Evolutionary conservation across 2,888 invertebrate species (phyloP).

Genomic region (Alitta virens): DNA sequence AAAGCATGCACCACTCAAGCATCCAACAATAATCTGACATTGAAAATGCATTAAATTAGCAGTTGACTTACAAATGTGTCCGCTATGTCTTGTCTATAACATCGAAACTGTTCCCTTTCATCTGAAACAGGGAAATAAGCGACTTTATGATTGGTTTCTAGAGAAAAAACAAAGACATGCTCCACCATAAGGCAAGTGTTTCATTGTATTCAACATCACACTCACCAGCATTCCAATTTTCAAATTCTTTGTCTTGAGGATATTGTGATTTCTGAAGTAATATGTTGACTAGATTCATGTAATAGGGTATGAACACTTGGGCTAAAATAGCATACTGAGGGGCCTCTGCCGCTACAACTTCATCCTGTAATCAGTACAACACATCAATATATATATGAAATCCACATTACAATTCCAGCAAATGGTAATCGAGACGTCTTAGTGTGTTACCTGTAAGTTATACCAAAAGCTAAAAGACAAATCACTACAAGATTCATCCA

Average conservation of each 20-base stretch:
- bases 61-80: conserved; percentile 66
- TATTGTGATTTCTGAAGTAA: conserved; percentile 78
- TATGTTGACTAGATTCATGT: conserved; percentile 73
- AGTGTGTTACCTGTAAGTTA: conserved; percentile 70
- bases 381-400: too few species aligned
- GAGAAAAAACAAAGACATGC: too few species aligned
- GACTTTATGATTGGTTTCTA: too few species aligned
- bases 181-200: too few species aligned
- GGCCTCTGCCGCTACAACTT: conserved; percentile 23
- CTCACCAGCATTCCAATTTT: conserved; percentile 53
- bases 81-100: conserved; percentile 79
- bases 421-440: too few species aligned
- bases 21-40: too few species aligned
- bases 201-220: too few species aligned
- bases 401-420: too few species aligned
- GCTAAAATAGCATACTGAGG: conserved; percentile 47
- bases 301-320: conserved; percentile 72
- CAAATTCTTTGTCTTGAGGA: conserved; percentile 65
- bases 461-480: conserved; percentile 90
- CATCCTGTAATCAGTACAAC: conserved; percentile 29
- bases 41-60: too few species aligned
- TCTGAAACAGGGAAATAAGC: too few species aligned
- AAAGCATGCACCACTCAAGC: too few species aligned
- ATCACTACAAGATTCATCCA: conserved; percentile 83
- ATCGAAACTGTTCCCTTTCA: conserved; percentile 81